phyloP scores from a whole-genome alignment of 2,797 vertebrate genomes.

The Myotis pilosus region DNA sequence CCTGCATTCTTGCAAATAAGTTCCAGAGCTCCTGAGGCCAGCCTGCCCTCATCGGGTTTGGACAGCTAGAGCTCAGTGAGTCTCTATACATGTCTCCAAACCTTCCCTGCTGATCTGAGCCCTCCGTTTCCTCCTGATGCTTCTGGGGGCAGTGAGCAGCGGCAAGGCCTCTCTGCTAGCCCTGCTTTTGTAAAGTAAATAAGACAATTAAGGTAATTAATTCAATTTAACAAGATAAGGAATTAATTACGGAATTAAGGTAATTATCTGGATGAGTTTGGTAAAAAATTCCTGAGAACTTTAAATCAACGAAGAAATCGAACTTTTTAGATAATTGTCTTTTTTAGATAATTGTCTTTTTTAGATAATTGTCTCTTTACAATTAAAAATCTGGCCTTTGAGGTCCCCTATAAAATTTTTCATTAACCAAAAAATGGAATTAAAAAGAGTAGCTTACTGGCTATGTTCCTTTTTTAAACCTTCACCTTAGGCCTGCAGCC shows the following conservation, averaged over 20 bases:
- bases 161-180: neutral
- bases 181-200: slow-evolving; percentile 41
- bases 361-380: slow-evolving; percentile 52
- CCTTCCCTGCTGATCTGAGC: neutral
- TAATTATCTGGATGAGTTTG: slow-evolving; percentile 58
- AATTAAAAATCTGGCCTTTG: slow-evolving; percentile 47
- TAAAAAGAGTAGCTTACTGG: neutral
- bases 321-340: slow-evolving; percentile 55
- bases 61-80: neutral
- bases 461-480: neutral
- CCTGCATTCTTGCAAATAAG: neutral
- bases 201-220: slow-evolving; percentile 57
- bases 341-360: slow-evolving; percentile 55
- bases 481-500: neutral
- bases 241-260: slow-evolving; percentile 67
- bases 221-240: slow-evolving; percentile 56
- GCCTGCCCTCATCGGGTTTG: neutral
- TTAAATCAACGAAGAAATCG: slow-evolving; percentile 49
- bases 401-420: slow-evolving; percentile 49
- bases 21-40: neutral
- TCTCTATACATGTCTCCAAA: neutral
- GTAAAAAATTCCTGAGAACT: slow-evolving; percentile 63
- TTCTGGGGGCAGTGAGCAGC: neutral
- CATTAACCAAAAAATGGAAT: slow-evolving; percentile 34
- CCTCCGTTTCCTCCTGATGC: neutral